These are phyloP conservation scores for Fragum fragum DNA, from an alignment of 2,888 invertebrate species.

Conservation along the genomic window DNA sequence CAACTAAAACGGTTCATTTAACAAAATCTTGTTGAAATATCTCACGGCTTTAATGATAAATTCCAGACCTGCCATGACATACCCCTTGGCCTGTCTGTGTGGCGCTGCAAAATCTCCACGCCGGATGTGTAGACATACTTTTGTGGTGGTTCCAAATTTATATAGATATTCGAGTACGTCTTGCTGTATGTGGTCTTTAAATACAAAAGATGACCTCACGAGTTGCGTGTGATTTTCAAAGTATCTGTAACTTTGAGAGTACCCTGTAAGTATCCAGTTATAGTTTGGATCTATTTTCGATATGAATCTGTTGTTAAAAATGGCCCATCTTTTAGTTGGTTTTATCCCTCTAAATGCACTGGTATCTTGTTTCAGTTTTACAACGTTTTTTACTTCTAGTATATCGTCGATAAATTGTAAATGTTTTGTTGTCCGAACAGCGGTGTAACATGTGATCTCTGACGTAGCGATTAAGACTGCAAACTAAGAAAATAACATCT, in stretches of 20 bases:
- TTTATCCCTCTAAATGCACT: too few species aligned
- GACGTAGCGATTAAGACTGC: too few species aligned
- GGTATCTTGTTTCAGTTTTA: too few species aligned
- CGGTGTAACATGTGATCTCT: too few species aligned
- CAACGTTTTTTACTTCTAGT: too few species aligned
- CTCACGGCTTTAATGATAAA: neutral
- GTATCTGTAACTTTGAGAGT: neutral
- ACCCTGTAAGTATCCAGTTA: slow-evolving; percentile 9
- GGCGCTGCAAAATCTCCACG: neutral
- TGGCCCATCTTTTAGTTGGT: neutral
- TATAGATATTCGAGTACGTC: neutral
- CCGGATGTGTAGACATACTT: slow-evolving; percentile 2
- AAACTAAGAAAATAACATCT: too few species aligned
- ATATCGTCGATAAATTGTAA: too few species aligned
- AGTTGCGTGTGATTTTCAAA: neutral
- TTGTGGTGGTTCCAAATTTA: too few species aligned
- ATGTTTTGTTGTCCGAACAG: too few species aligned
- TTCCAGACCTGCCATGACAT: neutral
- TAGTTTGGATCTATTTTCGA: neutral
- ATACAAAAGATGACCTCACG: neutral
- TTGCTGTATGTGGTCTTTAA: neutral
- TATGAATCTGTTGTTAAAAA: neutral
- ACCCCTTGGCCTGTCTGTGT: neutral
- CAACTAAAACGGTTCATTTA: neutral
- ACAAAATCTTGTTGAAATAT: neutral